phyloP scores from a whole-genome alignment of 2,888 invertebrate species.

The Cynaeus angustus region DNA sequence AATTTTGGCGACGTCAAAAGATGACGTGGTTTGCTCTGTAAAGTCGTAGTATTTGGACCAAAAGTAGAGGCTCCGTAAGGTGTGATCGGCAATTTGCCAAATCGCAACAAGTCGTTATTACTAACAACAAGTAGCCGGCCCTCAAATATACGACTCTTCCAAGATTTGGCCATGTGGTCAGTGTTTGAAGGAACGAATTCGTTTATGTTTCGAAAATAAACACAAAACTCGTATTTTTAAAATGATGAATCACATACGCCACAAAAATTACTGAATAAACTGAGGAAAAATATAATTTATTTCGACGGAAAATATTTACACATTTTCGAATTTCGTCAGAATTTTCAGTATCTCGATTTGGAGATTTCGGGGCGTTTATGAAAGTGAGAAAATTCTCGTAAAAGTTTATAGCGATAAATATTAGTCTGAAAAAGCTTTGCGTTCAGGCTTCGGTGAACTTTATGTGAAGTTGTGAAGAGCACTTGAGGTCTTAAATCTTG shows the following conservation, averaged over 20 bases:
- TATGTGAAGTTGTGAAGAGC: not conserved
- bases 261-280: constrained; percentile 40
- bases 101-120: constrained; percentile 68
- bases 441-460: not conserved
- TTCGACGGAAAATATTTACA: no score
- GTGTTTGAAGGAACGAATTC: constrained; percentile 46
- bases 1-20: constrained; percentile 44
- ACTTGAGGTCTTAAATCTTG: not conserved
- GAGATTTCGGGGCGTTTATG: not conserved
- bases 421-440: not conserved
- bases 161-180: constrained; percentile 55
- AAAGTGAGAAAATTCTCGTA: not conserved
- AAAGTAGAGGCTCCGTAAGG: constrained; percentile 66
- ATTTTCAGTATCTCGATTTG: constrained; percentile 2
- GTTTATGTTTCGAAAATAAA: constrained; percentile 48
- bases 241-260: constrained; percentile 42
- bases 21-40: constrained; percentile 55
- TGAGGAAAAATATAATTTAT: constrained; percentile 26
- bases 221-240: constrained; percentile 46
- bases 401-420: constrained; percentile 4
- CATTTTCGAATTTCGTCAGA: no score
- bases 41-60: constrained; percentile 55
- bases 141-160: constrained; percentile 55
- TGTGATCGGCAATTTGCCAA: constrained; percentile 69
- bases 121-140: constrained; percentile 63